A percentile compares a stretch with the other conserved stretches of the same genome.
These are phyloP conservation scores for Myotis davidii DNA, from an alignment of 2,113 vertebrate species.

Conservation along the genomic window DNA sequence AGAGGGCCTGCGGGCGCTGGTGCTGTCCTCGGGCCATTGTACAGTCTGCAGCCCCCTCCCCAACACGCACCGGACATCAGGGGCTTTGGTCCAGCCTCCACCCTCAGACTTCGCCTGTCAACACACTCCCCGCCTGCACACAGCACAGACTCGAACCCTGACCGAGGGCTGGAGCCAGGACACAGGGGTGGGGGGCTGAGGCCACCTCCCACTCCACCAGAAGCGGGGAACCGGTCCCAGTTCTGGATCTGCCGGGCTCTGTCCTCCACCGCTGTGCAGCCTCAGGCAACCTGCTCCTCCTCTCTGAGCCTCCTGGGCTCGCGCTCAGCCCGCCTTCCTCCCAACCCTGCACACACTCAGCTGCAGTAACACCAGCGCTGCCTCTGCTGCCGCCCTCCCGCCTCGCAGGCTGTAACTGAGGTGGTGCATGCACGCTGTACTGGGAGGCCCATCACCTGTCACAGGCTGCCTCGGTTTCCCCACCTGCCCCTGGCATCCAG, in stretches of 20 bases:
- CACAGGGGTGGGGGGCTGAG: background rate
- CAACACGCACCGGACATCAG: accelerated
- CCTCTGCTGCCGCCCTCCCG: accelerated
- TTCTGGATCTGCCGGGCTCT: background rate
- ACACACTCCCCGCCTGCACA: background rate
- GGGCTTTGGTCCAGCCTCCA: background rate
- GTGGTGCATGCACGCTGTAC: background rate
- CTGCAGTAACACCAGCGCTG: background rate
- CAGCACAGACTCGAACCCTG: background rate
- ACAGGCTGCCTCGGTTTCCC: background rate
- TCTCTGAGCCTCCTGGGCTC: background rate
- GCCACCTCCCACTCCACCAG: background rate
- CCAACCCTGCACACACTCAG: background rate
- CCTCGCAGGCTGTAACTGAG: background rate
- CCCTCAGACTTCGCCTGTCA: accelerated
- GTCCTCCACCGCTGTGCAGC: background rate
- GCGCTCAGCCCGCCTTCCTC: background rate
- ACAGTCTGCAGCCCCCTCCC: background rate
- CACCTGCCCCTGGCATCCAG: background rate
- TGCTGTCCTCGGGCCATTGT: background rate
- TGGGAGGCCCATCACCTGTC: background rate
- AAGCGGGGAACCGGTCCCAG: background rate
- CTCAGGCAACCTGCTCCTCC: background rate
- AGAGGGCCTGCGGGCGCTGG: background rate
- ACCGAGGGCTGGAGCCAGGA: background rate